phyloP scores from a whole-genome alignment of 2,888 invertebrate genomes.

The Aspidiotus rigidus region DNA sequence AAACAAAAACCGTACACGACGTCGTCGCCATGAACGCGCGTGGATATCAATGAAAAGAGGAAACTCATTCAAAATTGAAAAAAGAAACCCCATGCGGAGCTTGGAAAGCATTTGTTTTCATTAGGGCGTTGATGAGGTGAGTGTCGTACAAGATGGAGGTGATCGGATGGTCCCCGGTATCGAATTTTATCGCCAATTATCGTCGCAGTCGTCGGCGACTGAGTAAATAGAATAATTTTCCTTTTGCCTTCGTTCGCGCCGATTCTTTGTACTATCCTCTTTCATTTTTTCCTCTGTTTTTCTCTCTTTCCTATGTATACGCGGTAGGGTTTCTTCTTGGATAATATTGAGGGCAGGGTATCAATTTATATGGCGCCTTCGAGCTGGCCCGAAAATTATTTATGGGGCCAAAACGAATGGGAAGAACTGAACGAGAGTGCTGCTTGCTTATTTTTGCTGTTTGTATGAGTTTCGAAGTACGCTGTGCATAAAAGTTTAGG shows the following conservation, averaged over 20 bases:
- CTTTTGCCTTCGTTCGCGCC: slow-evolving; percentile 18
- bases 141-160: slow-evolving; percentile 24
- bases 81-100: slow-evolving; percentile 29
- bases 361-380: slow-evolving; percentile 30
- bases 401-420: slow-evolving; percentile 24
- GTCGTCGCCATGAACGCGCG: slow-evolving; percentile 4
- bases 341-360: slow-evolving; percentile 17
- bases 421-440: not conserved
- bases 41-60: slow-evolving; percentile 21
- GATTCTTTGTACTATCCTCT: slow-evolving; percentile 9
- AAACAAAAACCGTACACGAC: not conserved
- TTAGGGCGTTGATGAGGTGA: slow-evolving; percentile 30
- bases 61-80: slow-evolving; percentile 29
- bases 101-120: slow-evolving; percentile 31
- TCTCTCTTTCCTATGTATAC: slow-evolving; percentile 6
- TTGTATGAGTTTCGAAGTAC: too few species aligned
- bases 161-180: slow-evolving; percentile 31
- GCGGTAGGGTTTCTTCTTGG: slow-evolving; percentile 21
- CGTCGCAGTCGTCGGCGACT: slow-evolving; percentile 30
- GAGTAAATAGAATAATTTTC: slow-evolving; percentile 31
- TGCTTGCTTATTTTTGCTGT: too few species aligned
- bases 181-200: slow-evolving; percentile 33
- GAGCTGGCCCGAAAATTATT: slow-evolving; percentile 27
- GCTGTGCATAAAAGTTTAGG: too few species aligned
- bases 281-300: slow-evolving; percentile 23